Evolutionary conservation across 2,113 vertebrate species (phyloP).

Genomic region (Tragulus kanchil): DNA sequence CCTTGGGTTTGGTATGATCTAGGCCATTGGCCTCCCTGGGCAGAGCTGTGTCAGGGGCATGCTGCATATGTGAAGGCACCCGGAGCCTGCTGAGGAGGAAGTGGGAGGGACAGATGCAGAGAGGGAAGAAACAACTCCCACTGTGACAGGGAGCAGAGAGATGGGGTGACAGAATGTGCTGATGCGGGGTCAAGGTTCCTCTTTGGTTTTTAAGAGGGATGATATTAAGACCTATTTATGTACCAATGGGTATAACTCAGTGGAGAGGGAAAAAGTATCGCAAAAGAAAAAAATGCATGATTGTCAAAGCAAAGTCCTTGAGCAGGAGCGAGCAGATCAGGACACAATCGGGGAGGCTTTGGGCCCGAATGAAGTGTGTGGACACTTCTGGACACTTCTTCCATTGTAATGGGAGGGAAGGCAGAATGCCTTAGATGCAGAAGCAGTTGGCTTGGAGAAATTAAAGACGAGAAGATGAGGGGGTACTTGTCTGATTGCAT

Average conservation of each 20-base stretch:
- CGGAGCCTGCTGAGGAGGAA: neutral
- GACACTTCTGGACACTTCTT: conserved; percentile 27
- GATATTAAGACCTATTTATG: conserved; percentile 23
- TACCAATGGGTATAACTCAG: neutral
- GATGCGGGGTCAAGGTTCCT: neutral
- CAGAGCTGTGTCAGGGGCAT: neutral
- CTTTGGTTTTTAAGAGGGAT: neutral
- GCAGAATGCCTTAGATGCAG: neutral
- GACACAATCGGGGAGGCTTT: neutral
- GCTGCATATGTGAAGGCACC: neutral
- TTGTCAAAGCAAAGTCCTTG: conserved; percentile 24
- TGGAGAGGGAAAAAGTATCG: neutral
- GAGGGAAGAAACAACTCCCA: neutral
- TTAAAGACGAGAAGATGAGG: neutral
- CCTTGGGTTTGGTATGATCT: neutral
- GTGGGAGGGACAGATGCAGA: neutral
- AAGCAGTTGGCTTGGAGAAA: neutral
- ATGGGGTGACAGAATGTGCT: neutral
- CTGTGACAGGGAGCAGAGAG: neutral
- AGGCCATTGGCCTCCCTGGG: neutral
- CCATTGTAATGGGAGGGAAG: neutral
- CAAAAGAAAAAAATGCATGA: conserved; percentile 5
- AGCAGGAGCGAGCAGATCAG: neutral
- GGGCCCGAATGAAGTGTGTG: neutral
- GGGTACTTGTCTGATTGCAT: neutral